Base-by-base conservation (phyloP, 2,888 invertebrate species). In the Plebejus melissa region DNA sequence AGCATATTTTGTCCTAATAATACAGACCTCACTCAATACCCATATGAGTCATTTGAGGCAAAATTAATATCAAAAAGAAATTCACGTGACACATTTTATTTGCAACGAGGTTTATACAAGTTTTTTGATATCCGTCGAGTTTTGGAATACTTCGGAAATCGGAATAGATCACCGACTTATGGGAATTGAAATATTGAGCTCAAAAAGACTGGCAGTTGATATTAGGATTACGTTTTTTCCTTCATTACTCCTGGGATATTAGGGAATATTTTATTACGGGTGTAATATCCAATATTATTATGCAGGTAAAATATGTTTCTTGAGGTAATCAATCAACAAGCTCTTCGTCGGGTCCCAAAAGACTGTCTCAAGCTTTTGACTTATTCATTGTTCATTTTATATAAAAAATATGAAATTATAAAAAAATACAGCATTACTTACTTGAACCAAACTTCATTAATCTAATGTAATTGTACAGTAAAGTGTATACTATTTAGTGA, bases 111-210 rank as follows among this genome's bases (percentile, higher is more conserved):
- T n/a, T 5, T 70, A n/a, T n/a, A 70, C 11, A 70, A 70, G 41
- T 41, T 41, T 9, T 70, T 41, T 41, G 69, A 69, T 69, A 69
- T 69, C 36, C 16, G 13, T n/a, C 69, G 41, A 22, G 38, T 70
- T 70, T 69, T 22, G 41, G 41, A 41, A 70, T 65, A 65, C 65
- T 65, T 65, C 16, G 32, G 65, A 65, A 65, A 16, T 65, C 16
- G 32, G 65, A 65, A 65, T 36, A 22, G 70, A n/a, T 70, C 41
- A n/a, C 41, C 41, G 41, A 32, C 65, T 65, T 28, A 16, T 36
- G 70, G 41, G 69, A 69, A 69, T 69, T 69, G 69, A 36, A 38
- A 36, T 38, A 69, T 38, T 69, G 32, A 38, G 69, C 36, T 69
- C 38, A 38, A 16, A 69, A 69, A 36, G 36, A 13, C 70, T 70